phyloP scores from a whole-genome alignment of 2,888 invertebrate species.

The Diplazon laetatorius region DNA sequence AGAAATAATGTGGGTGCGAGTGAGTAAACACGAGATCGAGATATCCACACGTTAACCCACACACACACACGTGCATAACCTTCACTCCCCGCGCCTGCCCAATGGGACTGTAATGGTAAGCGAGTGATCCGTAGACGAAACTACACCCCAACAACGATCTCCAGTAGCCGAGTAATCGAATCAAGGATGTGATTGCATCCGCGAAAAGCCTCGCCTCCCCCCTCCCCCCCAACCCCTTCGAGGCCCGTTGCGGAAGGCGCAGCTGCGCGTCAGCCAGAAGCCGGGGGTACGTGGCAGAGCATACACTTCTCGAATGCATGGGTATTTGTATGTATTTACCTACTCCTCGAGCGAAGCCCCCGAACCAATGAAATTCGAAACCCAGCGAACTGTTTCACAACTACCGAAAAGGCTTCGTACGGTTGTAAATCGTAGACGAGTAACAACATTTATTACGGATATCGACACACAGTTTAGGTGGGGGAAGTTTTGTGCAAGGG shows the following conservation, averaged over 20 bases:
- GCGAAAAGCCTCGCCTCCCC: slow-evolving; percentile 18
- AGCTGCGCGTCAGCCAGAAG: no score
- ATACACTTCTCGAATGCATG: no score
- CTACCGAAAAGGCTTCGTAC: not conserved
- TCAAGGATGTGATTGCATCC: slow-evolving; percentile 44
- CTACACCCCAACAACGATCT: slow-evolving; percentile 9
- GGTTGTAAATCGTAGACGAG: slow-evolving; percentile 37
- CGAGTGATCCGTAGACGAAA: not conserved
- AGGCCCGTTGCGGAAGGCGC: slow-evolving; percentile 22
- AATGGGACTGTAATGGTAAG: not conserved
- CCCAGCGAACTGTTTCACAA: not conserved
- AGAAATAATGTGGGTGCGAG: not conserved
- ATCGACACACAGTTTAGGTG: slow-evolving; percentile 19
- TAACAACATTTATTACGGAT: slow-evolving; percentile 35
- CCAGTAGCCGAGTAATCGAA: slow-evolving; percentile 36
- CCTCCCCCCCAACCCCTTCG: no score
- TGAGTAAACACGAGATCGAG: not conserved
- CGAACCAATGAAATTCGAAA: no score
- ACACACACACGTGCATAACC: not conserved
- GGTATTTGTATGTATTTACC: no score
- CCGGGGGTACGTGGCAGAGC: no score
- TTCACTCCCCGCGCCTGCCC: no score
- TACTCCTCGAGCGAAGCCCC: not conserved
- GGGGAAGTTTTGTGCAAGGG: not conserved
- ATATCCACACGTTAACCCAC: not conserved